These are phyloP conservation scores for Dasypolia templi DNA, from an alignment of 2,888 invertebrate species.

Conservation along the genomic window DNA sequence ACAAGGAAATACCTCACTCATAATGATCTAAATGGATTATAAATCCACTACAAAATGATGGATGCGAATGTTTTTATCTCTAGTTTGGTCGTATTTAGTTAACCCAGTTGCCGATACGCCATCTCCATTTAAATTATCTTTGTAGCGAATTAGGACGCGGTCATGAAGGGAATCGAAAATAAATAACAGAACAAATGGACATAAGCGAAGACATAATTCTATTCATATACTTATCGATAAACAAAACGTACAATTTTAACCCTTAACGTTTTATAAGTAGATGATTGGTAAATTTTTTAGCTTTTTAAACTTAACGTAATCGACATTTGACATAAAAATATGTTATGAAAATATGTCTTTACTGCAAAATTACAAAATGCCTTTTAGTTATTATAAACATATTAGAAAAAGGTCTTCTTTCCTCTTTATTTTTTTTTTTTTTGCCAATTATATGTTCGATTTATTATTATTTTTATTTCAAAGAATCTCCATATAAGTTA, in stretches of 20 bases:
- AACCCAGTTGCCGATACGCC: constrained; percentile 77
- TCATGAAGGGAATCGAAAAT: constrained; percentile 6
- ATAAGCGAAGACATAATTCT: too few species aligned
- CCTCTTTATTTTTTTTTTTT: constrained; percentile 10
- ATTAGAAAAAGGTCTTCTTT: background rate
- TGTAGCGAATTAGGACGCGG: constrained; percentile 52
- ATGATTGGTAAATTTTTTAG: background rate
- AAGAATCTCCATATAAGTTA: too few species aligned
- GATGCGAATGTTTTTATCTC: constrained; percentile 73
- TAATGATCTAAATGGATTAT: constrained; percentile 68
- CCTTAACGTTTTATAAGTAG: background rate
- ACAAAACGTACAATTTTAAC: background rate
- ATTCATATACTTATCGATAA: background rate
- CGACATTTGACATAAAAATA: background rate
- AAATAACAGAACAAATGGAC: constrained; percentile 9
- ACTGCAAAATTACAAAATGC: background rate
- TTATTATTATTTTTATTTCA: too few species aligned
- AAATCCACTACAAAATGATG: constrained; percentile 72
- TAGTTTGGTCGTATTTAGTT: constrained; percentile 72
- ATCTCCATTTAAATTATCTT: constrained; percentile 77
- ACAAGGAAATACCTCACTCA: constrained; percentile 69
- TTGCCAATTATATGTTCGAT: background rate
- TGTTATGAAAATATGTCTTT: too few species aligned
- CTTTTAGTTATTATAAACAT: background rate
- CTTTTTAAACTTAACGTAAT: background rate